Conservation (phyloP, 2,888 invertebrate species). For the Hirtodrosophila histrioides region DNA sequence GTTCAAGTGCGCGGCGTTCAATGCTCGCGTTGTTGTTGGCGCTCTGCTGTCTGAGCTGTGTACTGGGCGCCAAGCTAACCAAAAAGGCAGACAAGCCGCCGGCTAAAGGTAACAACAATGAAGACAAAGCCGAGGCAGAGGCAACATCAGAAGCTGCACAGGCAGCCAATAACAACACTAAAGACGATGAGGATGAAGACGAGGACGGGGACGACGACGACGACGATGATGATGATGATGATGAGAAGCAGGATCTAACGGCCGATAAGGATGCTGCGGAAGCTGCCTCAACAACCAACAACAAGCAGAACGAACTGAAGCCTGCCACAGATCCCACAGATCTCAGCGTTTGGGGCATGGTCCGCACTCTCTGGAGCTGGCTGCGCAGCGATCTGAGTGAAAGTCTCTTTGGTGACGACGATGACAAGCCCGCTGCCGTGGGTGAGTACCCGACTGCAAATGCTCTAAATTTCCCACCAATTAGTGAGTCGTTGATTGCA, state of each 20-base stretch:
- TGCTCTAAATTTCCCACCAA: conserved; percentile 39
- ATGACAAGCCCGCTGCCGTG: conserved; percentile 61
- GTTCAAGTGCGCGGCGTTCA: conserved; percentile 62
- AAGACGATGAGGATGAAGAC: conserved; percentile 35
- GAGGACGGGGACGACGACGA: conserved; percentile 39
- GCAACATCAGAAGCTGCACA: conserved; percentile 23
- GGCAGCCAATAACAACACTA: conserved; percentile 37
- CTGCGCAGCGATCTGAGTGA: conserved; percentile 80
- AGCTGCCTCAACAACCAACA: conserved; percentile 27
- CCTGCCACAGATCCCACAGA: conserved; percentile 63
- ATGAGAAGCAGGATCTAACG: conserved; percentile 11
- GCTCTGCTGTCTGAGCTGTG: conserved; percentile 61
- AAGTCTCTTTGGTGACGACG: conserved; percentile 74
- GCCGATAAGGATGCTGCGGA: conserved; percentile 46
- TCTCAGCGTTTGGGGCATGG: conserved; percentile 79
- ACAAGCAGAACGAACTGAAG: conserved; percentile 70
- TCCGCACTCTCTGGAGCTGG: conserved; percentile 81
- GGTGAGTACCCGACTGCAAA: conserved; percentile 57
- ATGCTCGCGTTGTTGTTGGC: conserved; percentile 62
- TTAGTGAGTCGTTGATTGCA: conserved; percentile 50
- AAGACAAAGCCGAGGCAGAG: conserved; percentile 44
- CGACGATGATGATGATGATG: conserved; percentile 16
- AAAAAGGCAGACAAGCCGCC: conserved; percentile 52
- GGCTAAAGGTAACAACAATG: conserved; percentile 39
- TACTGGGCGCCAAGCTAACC: conserved; percentile 66